Conservation (phyloP, 2,113 vertebrate genomes). For the Xiphias gladius region DNA sequence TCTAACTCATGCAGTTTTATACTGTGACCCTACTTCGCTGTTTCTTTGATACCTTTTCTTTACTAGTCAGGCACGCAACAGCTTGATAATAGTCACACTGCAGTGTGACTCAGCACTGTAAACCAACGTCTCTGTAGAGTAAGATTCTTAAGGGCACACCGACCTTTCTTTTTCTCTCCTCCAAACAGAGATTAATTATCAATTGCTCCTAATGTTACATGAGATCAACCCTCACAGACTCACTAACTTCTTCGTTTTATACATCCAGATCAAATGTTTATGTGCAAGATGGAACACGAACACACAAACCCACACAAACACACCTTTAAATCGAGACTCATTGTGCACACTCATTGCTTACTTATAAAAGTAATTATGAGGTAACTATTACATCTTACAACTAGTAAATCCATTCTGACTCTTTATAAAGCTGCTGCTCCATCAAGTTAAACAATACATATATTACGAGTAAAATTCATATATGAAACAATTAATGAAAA, state of each 20-base stretch:
- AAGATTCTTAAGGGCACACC: constrained; percentile 65
- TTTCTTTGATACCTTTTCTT: constrained; percentile 10
- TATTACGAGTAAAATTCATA: not conserved
- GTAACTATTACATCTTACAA: not conserved
- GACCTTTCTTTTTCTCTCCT: constrained; percentile 25
- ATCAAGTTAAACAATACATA: not conserved
- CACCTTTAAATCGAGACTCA: not conserved
- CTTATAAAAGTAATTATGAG: not conserved
- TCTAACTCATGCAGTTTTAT: constrained; percentile 14
- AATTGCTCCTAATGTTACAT: constrained; percentile 15
- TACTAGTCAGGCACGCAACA: constrained; percentile 45
- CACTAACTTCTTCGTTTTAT: not conserved
- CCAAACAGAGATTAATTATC: constrained; percentile 49
- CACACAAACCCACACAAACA: constrained; percentile 1
- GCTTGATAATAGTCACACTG: constrained; percentile 59
- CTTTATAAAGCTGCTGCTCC: not conserved
- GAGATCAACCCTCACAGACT: constrained; percentile 21
- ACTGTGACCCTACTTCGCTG: not conserved
- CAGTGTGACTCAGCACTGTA: constrained; percentile 79
- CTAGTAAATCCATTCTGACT: not conserved
- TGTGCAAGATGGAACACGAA: not conserved
- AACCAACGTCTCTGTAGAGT: constrained; percentile 55
- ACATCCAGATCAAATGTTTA: constrained; percentile 13
- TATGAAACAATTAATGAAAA: not conserved
- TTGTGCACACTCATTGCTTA: not conserved